phyloP scores from a whole-genome alignment of 1,140 invertebrate species.

The Heliconius nattereri region DNA sequence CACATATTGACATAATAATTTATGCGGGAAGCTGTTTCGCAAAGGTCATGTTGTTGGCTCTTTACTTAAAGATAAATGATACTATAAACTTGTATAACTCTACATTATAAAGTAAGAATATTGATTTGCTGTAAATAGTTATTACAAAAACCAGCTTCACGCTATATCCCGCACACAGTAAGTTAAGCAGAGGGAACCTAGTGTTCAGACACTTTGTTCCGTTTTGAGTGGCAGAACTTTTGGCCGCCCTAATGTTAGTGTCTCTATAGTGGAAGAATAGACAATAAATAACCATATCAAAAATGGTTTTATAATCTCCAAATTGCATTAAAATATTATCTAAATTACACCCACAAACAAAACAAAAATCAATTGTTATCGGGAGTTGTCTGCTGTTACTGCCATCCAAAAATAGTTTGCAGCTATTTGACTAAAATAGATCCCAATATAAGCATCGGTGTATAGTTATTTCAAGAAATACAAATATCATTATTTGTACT shows the following conservation, averaged over 20 bases:
- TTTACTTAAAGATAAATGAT: constrained; percentile 10
- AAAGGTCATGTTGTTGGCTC: constrained; percentile 24
- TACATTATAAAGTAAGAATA: not conserved
- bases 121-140: not conserved
- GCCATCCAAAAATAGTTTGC: constrained; percentile 58
- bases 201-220: too few relatives aligned
- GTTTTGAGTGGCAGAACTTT: too few relatives aligned
- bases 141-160: not conserved
- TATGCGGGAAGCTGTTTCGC: constrained; percentile 20
- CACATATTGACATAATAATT: constrained; percentile 19
- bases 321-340: not conserved
- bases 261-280: not conserved
- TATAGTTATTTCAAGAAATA: constrained; percentile 12
- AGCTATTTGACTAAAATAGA: constrained; percentile 57
- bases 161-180: too few relatives aligned
- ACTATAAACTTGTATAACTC: not conserved
- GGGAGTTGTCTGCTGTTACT: constrained; percentile 50
- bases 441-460: constrained; percentile 52
- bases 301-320: too few relatives aligned
- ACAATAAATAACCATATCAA: not conserved
- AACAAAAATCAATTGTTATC: constrained; percentile 25
- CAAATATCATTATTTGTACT: too few relatives aligned
- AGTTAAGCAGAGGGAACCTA: too few relatives aligned
- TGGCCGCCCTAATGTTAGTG: too few relatives aligned
- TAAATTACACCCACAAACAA: not conserved